phyloP scores from a whole-genome alignment of 2,888 invertebrate genomes.

The Euspilapteryx auroguttella region DNA sequence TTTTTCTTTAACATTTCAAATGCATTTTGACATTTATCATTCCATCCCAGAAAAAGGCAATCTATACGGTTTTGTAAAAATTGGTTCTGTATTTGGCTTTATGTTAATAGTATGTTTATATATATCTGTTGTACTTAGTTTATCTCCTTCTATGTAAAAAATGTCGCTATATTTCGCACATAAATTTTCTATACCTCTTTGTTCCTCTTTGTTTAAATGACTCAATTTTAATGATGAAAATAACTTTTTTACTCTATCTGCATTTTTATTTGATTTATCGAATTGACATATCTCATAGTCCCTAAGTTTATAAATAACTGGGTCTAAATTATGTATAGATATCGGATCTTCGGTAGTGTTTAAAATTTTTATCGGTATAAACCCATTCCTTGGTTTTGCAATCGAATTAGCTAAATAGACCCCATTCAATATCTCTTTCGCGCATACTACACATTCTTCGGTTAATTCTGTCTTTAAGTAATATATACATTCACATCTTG shows the following conservation, averaged over 20 bases:
- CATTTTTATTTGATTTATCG: constrained; percentile 6
- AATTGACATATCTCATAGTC: constrained; percentile 8
- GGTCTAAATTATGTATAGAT: constrained; percentile 4
- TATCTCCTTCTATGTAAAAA: constrained; percentile 6
- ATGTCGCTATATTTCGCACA: constrained; percentile 5
- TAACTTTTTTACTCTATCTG: constrained; percentile 9
- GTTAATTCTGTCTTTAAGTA: constrained; percentile 5
- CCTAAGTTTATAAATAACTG: constrained; percentile 2
- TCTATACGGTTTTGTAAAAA: too few species aligned
- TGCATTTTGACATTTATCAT: neutral
- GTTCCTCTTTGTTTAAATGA: constrained; percentile 5
- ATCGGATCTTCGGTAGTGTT: constrained; percentile 5
- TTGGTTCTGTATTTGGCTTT: too few species aligned
- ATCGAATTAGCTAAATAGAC: constrained; percentile 5
- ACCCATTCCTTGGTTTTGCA: constrained; percentile 4
- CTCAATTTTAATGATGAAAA: constrained; percentile 5
- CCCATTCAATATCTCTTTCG: constrained; percentile 6
- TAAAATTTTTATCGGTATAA: constrained; percentile 5
- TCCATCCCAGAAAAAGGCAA: too few species aligned
- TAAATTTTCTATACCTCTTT: constrained; percentile 3
- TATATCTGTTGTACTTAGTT: constrained; percentile 4
- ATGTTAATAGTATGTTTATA: too few species aligned
- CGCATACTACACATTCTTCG: constrained; percentile 7
- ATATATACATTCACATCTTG: constrained; percentile 6
- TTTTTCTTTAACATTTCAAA: neutral